Conservation (phyloP, 2,888 invertebrate genomes). For the Encarsia formosa region DNA sequence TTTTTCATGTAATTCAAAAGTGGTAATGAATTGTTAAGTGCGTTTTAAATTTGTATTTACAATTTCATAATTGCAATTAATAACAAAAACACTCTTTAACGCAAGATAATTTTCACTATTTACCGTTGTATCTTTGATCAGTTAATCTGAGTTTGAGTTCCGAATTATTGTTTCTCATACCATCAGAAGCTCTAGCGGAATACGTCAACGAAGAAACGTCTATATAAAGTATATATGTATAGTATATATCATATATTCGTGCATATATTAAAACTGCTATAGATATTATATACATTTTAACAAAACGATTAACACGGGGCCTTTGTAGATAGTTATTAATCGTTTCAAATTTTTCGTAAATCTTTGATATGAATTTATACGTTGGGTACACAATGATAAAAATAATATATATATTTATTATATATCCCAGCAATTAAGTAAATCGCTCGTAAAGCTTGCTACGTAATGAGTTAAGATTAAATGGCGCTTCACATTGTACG, state of each 20-base stretch:
- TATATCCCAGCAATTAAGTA: slow-evolving; percentile 9
- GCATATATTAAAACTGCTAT: slow-evolving; percentile 1
- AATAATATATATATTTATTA: slow-evolving; percentile 6
- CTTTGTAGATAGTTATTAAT: slow-evolving; percentile 44
- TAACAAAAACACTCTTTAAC: no score
- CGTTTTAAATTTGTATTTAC: no score
- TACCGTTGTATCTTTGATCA: no score
- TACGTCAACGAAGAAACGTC: slow-evolving; percentile 19
- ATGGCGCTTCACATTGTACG: no score
- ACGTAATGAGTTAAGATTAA: slow-evolving; percentile 1
- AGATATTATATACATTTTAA: slow-evolving; percentile 11
- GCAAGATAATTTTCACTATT: no score
- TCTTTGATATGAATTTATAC: slow-evolving; percentile 22
- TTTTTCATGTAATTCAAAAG: no score
- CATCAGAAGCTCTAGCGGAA: slow-evolving; percentile 23
- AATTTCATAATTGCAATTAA: no score
- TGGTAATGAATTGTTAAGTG: no score
- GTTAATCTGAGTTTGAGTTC: no score
- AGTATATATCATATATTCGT: slow-evolving; percentile 5
- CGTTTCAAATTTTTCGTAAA: slow-evolving; percentile 27
- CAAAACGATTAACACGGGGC: slow-evolving; percentile 35
- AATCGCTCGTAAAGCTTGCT: neutral
- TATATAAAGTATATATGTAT: slow-evolving; percentile 8
- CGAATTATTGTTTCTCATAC: no score
- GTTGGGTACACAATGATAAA: slow-evolving; percentile 5